Evolutionary conservation across 2,113 vertebrate species (phyloP).

Genomic region (Coreoperca whiteheadi): DNA sequence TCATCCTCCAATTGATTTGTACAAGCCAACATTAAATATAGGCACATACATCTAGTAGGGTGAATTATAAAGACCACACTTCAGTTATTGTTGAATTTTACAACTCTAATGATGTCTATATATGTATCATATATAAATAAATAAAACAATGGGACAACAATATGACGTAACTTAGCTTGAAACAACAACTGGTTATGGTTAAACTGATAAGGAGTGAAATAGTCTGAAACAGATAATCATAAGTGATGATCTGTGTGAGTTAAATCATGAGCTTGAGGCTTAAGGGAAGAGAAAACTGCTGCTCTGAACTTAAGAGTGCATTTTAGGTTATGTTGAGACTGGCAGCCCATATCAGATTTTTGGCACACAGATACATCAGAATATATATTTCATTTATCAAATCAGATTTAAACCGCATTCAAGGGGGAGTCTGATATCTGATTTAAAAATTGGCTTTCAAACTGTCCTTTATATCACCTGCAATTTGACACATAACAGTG

Average conservation of each 20-base stretch:
- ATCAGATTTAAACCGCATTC: conserved; percentile 41
- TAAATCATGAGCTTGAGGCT: conserved; percentile 1
- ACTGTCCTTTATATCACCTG: conserved; percentile 24
- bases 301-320: conserved; percentile 22
- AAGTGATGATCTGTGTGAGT: conserved; percentile 26
- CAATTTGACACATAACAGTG: conserved; percentile 39
- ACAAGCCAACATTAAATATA: not conserved
- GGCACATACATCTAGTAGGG: not conserved
- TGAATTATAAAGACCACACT: not conserved
- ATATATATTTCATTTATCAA: conserved; percentile 53
- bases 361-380: conserved; percentile 16
- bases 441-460: conserved; percentile 47
- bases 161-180: conserved; percentile 1
- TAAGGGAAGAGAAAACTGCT: conserved; percentile 1
- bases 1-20: conserved; percentile 28
- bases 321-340: conserved; percentile 39
- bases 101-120: not conserved
- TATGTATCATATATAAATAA: not conserved
- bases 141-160: not conserved
- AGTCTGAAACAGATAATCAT: not conserved
- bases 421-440: conserved; percentile 6
- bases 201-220: conserved; percentile 24
- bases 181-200: conserved; percentile 10
- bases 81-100: not conserved
- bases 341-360: conserved; percentile 28